These are phyloP conservation scores for Phyllotis vaccarum DNA, from an alignment of 2,797 vertebrate species.

Conservation along the genomic window DNA sequence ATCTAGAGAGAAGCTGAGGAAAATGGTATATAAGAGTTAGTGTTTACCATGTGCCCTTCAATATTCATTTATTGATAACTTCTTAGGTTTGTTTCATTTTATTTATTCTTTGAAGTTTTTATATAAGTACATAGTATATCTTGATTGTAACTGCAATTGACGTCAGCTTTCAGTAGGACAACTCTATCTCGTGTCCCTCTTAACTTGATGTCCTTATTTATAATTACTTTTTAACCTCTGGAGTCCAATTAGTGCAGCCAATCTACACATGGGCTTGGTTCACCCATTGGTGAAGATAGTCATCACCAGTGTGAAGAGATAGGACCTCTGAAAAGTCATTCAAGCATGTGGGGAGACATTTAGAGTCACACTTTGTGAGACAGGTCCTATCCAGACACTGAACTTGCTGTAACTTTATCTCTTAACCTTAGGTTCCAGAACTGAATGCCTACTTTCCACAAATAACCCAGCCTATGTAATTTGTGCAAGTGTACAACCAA, in stretches of 20 bases:
- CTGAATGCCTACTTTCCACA: fast-evolving
- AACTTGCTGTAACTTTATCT: neutral
- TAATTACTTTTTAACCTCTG: neutral
- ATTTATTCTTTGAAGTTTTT: neutral
- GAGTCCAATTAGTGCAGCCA: neutral
- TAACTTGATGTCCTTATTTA: neutral
- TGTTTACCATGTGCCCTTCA: too few species aligned
- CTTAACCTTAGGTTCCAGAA: too few species aligned
- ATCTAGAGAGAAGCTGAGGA: neutral
- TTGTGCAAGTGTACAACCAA: fast-evolving
- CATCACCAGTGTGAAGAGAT: neutral
- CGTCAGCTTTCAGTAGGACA: too few species aligned
- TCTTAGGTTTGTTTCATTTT: neutral
- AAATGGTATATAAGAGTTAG: too few species aligned
- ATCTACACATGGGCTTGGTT: neutral
- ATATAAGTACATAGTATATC: neutral
- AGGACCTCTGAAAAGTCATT: neutral
- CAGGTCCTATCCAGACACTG: neutral
- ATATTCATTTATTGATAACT: neutral
- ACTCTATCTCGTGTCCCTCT: neutral
- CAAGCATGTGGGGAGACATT: neutral
- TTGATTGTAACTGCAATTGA: neutral
- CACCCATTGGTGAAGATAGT: neutral
- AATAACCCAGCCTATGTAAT: neutral
- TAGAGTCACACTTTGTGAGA: neutral